Conservation (phyloP, 2,888 invertebrate species). For the Phorcus lineatus region DNA sequence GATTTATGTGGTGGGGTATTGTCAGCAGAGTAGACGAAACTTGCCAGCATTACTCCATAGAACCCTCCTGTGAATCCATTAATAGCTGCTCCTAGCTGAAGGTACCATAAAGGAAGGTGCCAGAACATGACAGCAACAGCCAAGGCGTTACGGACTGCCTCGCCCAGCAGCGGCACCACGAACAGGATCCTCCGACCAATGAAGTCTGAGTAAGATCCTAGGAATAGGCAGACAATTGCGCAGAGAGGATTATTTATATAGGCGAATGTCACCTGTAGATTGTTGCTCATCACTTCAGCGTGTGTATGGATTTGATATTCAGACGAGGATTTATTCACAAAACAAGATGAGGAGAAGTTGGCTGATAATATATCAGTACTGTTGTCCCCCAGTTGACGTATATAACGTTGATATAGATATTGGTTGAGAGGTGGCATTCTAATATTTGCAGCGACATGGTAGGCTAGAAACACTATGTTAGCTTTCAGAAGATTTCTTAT, state of each 20-base stretch:
- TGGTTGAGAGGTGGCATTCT: background rate
- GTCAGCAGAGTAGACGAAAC: constrained; percentile 43
- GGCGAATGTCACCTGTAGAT: background rate
- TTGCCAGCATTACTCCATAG: constrained; percentile 36
- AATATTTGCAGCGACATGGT: background rate
- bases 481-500: background rate
- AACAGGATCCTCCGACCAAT: constrained; percentile 39
- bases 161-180: constrained; percentile 21
- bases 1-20: constrained; percentile 38
- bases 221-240: constrained; percentile 27
- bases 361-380: background rate
- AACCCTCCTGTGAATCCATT: constrained; percentile 44
- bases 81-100: constrained; percentile 35
- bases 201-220: constrained; percentile 40
- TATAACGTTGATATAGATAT: background rate
- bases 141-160: constrained; percentile 1
- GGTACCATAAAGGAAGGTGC: constrained; percentile 33
- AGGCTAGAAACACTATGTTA: background rate
- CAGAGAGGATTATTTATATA: background rate
- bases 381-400: background rate
- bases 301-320: background rate
- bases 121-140: constrained; percentile 38
- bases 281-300: background rate
- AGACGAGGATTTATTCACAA: background rate
- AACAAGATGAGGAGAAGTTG: background rate